Evolutionary conservation across 2,888 invertebrate species (phyloP).

Genomic region (Cotesia congregata): DNA sequence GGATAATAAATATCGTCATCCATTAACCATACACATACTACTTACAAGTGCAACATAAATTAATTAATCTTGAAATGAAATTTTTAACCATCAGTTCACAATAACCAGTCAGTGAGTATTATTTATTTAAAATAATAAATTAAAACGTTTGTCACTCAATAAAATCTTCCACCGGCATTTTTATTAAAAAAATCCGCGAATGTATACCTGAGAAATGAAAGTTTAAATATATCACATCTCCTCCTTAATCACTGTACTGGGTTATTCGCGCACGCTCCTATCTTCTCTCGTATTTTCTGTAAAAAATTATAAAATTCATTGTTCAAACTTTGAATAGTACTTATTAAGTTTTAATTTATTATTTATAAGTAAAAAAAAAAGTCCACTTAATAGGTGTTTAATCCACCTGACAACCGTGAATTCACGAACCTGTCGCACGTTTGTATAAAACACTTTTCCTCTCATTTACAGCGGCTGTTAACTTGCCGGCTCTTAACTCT

Average conservation of each 20-base stretch:
- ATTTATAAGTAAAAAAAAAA: constrained; percentile 1
- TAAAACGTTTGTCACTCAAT: background rate
- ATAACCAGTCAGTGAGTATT: background rate
- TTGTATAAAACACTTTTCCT: constrained; percentile 14
- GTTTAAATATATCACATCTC: constrained; percentile 14
- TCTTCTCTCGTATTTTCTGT: too few species aligned
- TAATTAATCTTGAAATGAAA: background rate
- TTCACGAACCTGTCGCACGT: constrained; percentile 25
- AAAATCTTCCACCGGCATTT: background rate
- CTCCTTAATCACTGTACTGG: constrained; percentile 3
- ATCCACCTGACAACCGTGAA: constrained; percentile 32
- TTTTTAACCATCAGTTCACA: too few species aligned
- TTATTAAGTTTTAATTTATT: background rate
- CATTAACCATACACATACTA: background rate
- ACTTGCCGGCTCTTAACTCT: constrained; percentile 22
- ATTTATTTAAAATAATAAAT: background rate
- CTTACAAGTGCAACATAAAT: background rate
- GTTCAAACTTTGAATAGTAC: too few species aligned
- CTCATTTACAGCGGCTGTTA: constrained; percentile 27
- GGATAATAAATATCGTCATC: background rate
- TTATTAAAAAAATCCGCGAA: background rate
- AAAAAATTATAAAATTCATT: too few species aligned
- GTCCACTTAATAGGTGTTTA: background rate
- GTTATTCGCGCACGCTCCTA: background rate
- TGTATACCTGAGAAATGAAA: constrained; percentile 6